These are phyloP conservation scores for Steinernema feltiae DNA, from an alignment of 1,140 invertebrate species.

Conservation along the genomic window DNA sequence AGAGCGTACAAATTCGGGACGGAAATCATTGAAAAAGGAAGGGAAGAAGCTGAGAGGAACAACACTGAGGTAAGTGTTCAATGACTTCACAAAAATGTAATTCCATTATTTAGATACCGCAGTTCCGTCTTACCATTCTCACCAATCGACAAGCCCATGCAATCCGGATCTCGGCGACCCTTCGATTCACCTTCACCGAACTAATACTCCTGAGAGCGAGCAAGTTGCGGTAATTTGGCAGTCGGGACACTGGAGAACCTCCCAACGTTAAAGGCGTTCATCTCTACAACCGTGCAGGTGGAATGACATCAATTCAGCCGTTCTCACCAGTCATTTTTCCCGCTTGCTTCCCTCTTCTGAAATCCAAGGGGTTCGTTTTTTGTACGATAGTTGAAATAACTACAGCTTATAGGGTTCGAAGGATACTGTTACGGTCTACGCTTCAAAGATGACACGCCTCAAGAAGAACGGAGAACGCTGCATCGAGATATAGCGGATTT, in stretches of 20 bases:
- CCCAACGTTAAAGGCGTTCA: background rate
- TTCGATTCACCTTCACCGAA: background rate
- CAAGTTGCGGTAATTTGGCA: background rate
- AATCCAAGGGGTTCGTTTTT: too few species aligned
- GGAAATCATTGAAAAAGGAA: background rate
- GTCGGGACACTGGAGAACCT: background rate
- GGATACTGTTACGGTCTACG: background rate
- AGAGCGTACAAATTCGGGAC: background rate
- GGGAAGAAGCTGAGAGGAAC: background rate
- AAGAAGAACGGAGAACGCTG: background rate
- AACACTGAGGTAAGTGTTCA: background rate
- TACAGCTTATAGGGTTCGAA: too few species aligned
- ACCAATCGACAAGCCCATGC: background rate
- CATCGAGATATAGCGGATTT: background rate
- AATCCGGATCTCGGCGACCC: background rate
- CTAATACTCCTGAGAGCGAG: background rate
- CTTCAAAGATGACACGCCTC: background rate
- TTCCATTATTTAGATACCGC: background rate
- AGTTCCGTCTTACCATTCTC: background rate
- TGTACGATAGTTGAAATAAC: too few species aligned
- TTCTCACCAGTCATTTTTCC: background rate
- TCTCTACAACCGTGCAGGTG: background rate
- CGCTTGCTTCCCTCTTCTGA: background rate
- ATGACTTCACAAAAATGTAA: background rate
- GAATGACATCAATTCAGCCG: background rate